Percentiles rank a stretch among this genome's conserved stretches.
phyloP scores from a whole-genome alignment of 2,888 invertebrate species.

The Drosophila yooni region DNA sequence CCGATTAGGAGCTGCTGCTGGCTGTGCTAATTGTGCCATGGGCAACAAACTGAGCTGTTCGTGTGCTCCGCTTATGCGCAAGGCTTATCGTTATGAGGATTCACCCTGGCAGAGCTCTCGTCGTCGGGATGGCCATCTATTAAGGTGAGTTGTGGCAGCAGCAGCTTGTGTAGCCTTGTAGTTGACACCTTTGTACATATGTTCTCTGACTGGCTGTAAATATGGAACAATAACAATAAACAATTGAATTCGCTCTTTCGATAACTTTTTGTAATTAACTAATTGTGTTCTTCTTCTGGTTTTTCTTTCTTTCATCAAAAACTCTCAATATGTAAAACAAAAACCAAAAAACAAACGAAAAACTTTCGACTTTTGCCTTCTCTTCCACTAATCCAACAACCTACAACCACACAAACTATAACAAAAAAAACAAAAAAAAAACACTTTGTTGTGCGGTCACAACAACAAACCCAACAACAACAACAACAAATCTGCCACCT shows the following conservation, averaged over 20 bases:
- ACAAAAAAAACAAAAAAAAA: constrained; percentile 6
- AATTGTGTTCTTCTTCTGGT: constrained; percentile 74
- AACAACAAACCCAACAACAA: constrained; percentile 38
- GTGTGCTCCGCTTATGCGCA: constrained; percentile 97
- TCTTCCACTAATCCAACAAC: constrained; percentile 51
- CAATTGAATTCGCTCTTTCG: constrained; percentile 69
- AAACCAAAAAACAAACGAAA: constrained; percentile 26
- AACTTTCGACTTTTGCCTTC: constrained; percentile 47
- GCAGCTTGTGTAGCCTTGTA: constrained; percentile 20
- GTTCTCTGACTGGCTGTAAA: constrained; percentile 48
- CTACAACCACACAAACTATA: constrained; percentile 35
- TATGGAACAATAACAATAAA: constrained; percentile 36
- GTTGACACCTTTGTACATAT: constrained; percentile 30
- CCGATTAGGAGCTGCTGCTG: constrained; percentile 83
- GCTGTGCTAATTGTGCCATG: constrained; percentile 90
- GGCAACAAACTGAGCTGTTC: constrained; percentile 99
- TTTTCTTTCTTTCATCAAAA: constrained; percentile 65
- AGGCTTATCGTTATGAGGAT: constrained; percentile 98
- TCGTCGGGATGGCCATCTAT: constrained; percentile 93
- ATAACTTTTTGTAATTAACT: constrained; percentile 69
- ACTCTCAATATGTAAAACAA: constrained; percentile 27
- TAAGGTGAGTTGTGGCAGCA: constrained; percentile 87
- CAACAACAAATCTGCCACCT: constrained; percentile 56
- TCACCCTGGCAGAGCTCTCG: constrained; percentile 97
- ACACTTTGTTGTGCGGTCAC: constrained; percentile 34